Evolutionary conservation across 35 echinoderm and acorn worm genomes (phyloP).

Genomic region (Amphiura filiformis): DNA sequence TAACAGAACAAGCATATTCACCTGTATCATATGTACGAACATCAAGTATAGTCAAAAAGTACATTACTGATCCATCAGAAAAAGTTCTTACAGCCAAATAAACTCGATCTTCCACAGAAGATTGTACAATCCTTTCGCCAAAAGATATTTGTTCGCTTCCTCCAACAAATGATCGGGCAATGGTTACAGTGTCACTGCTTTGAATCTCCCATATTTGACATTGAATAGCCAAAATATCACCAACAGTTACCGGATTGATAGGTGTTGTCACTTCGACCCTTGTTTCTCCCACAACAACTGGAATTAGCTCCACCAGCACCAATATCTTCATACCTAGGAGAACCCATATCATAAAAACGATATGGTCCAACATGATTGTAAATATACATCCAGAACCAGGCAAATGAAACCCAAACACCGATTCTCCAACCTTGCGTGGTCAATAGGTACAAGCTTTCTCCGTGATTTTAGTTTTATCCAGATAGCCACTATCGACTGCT

Average conservation of each 20-base stretch:
- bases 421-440: too few species aligned
- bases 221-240: not conserved
- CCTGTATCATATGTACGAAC: not conserved
- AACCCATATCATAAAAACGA: too few species aligned
- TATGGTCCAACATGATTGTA: too few species aligned
- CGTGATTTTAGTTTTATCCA: too few species aligned
- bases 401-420: too few species aligned
- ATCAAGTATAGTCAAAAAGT: not conserved
- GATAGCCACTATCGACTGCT: too few species aligned
- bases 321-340: too few species aligned
- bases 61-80: not conserved
- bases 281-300: too few species aligned
- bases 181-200: not conserved
- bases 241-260: not conserved
- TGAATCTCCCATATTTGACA: not conserved
- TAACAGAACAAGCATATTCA: not conserved
- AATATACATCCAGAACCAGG: too few species aligned
- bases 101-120: not conserved
- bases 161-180: not conserved
- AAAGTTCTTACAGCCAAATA: not conserved
- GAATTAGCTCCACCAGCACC: too few species aligned
- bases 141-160: not conserved
- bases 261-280: not conserved
- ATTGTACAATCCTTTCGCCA: not conserved
- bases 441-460: too few species aligned